Percentiles rank a stretch among this genome's conserved stretches.
These are phyloP conservation scores for Melieria picta DNA, from an alignment of 2,888 invertebrate species.

Conservation along the genomic window DNA sequence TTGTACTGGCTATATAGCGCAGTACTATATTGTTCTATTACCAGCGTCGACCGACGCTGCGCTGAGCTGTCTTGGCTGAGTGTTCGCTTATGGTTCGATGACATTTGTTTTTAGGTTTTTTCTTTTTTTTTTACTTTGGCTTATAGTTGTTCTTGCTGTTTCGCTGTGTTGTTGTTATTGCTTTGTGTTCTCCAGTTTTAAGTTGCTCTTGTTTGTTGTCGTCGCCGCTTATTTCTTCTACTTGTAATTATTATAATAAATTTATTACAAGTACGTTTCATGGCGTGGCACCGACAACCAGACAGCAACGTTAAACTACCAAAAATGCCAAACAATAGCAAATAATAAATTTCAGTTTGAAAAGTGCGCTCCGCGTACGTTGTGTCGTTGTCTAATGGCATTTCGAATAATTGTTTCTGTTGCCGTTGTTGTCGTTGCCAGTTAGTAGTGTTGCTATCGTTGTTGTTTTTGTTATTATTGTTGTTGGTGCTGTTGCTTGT, in stretches of 20 bases:
- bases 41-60: too few species aligned
- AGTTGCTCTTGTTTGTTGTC: constrained; percentile 18
- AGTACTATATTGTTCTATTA: constrained; percentile 2
- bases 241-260: constrained; percentile 56
- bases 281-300: constrained; percentile 15
- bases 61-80: too few species aligned
- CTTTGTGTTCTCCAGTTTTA: constrained; percentile 21
- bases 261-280: constrained; percentile 43
- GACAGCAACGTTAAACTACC: constrained; percentile 6
- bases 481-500: too few species aligned
- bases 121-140: constrained; percentile 27
- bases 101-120: constrained; percentile 55
- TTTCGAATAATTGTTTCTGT: too few species aligned
- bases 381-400: too few species aligned
- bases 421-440: too few species aligned
- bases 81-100: constrained; percentile 58
- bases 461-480: too few species aligned
- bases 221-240: background rate
- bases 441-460: too few species aligned
- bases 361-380: background rate
- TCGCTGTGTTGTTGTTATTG: background rate
- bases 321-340: constrained; percentile 47
- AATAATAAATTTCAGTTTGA: constrained; percentile 42
- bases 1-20: background rate
- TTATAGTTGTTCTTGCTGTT: background rate